Base-by-base conservation (phyloP, 2,888 invertebrate species). In the Schizotus pectinicornis region DNA sequence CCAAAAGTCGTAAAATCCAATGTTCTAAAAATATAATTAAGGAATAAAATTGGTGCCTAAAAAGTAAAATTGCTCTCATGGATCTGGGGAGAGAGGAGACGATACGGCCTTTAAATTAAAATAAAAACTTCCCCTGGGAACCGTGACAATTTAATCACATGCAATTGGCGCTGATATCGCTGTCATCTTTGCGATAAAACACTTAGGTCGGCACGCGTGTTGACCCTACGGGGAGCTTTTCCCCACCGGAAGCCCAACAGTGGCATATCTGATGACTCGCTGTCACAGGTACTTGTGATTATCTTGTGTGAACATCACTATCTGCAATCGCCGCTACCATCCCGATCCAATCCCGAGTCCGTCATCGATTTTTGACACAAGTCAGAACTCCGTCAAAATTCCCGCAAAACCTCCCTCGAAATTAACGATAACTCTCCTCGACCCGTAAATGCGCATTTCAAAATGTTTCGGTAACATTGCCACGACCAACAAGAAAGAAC, bases 141-240 rank as follows among this genome's bases (percentile, higher is more conserved):
- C 11, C 8, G 5, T n/a, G 8, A 14, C 14, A 7, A n/a, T 0
- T 8, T n/a, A 22, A n/a, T 42, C 42, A 30, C 13, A 42, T 22
- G 22, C 22, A 22, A 22, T 22, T 12, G 12, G 32, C 32, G 38
- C 11, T 42, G 42, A 31, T 61, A 63, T 64, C 61, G 41, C 56
- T 62, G 56, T 64, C 62, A 67, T 67, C 67, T 64, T 68, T 67
- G 65, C 62, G 70, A 72, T 72, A 68, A 71, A 70, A 71, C 67
- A 68, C 72, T 71, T 63, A 62, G 53, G 58, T 54, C 37, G 71
- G 59, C 72, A 71, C 73, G 68, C 71, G 72, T 54, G 14, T 32
- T 11, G 3, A 11, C 22, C 11, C 45, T 31, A 33, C 46, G 22
- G 61, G 63, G 61, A 50, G 52, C 36, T 48, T 11, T 43, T 38